Base-by-base conservation (phyloP, 2,888 invertebrate genomes). In the Polylopha cassiicola region DNA sequence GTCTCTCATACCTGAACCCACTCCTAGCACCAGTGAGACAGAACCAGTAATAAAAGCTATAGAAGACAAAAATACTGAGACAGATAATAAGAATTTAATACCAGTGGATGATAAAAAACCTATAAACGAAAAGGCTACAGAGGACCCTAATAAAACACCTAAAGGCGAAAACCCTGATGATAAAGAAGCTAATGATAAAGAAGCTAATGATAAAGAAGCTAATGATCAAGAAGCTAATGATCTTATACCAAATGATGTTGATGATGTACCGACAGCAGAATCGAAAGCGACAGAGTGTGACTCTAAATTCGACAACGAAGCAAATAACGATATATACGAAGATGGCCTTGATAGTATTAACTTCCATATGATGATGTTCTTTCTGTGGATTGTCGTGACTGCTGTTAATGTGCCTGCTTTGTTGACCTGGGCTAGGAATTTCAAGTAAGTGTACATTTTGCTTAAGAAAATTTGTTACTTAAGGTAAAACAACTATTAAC, bases 391-490 rank as follows among this genome's bases (percentile, higher is more conserved):
- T 34, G 65, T 89, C 8, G 85, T 90, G 16, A 86, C 92, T 0
- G 47, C 89, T n/a, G 74, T 93, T 21, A 92, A 92, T 71, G 51
- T 91, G 6, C 94, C 95, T 0, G 88, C 90, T 23, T 87, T 91
- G 8, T 66, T 95, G 23, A 91, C 93, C 3, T 95, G 95, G 95
- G 91, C 93, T 0, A 90, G 90, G 60, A 93, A 92, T 79, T 92
- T 91, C 55, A 89, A 89, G 93, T 94, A 85, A 87, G 86, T 81
- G 9, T 8, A 8, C 18, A 11, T 28, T 22, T 9, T n/a, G n/a
- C n/a, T n/a, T 2, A 15, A 14, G 10, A 13, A 22, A 4, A 13
- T 14, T 13, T 14, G 9, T 27, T n/a, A 13, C 4, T 30, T 5
- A 3, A n/a, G n/a, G n/a, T n/a, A n/a, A n/a, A n/a, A n/a, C n/a